A percentile compares a stretch with the other conserved stretches of the same genome.
Evolutionary conservation across 92 coral and sea anemone species (phyloP).

Genomic region (Pocillopora grandis): DNA sequence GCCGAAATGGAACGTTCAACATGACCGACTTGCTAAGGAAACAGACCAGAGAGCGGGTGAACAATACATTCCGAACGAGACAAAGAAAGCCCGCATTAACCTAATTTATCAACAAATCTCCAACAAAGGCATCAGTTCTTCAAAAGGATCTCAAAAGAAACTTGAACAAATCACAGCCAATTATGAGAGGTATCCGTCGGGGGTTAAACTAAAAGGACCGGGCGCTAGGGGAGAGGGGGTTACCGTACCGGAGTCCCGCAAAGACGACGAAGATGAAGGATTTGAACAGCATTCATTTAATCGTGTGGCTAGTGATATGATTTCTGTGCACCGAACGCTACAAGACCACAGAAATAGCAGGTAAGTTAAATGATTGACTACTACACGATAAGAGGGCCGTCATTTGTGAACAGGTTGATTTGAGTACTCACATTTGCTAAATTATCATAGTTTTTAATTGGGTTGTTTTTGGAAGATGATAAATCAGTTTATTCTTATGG

Average conservation of each 20-base stretch:
- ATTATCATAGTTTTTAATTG: too few species aligned
- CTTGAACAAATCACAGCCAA: conserved; percentile 55
- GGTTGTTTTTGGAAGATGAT: too few species aligned
- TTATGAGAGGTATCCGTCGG: conserved; percentile 74
- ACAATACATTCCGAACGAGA: conserved; percentile 18
- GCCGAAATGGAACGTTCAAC: conserved; percentile 66
- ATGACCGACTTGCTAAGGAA: conserved; percentile 8
- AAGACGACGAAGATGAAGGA: conserved; percentile 72
- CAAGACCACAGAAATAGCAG: conserved; percentile 68
- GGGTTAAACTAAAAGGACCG: conserved; percentile 71
- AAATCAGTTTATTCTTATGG: too few species aligned
- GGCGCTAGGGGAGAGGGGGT: conserved; percentile 89
- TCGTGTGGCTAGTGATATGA: conserved; percentile 84
- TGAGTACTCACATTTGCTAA: too few species aligned
- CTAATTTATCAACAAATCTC: neutral
- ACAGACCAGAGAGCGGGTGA: conserved; percentile 3
- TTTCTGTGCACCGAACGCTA: conserved; percentile 77
- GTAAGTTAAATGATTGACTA: conserved; percentile 48
- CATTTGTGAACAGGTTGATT: too few species aligned
- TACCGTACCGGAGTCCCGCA: conserved; percentile 52
- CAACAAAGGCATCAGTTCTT: neutral
- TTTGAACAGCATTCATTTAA: conserved; percentile 82
- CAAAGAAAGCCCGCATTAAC: conserved; percentile 1
- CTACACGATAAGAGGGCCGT: too few species aligned
- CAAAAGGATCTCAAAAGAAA: conserved; percentile 33